Percentiles rank a stretch among this genome's conserved stretches.
Evolutionary conservation across 2,797 vertebrate genomes (phyloP).

Genomic region (Coilia nasus): DNA sequence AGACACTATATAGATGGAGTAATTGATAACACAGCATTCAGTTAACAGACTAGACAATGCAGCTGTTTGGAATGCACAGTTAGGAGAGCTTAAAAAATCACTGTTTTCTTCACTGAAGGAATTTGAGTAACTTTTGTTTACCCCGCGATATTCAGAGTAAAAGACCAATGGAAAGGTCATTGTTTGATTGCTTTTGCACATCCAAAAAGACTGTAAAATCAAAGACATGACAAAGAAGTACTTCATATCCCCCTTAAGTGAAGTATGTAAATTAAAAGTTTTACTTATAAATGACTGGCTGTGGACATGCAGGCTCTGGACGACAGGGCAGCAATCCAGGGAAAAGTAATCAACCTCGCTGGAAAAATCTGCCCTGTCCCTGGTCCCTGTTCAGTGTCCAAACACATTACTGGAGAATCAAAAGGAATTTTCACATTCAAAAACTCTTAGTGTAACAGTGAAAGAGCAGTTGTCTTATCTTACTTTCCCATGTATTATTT

Average conservation of each 20-base stretch:
- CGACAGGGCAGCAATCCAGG: slow-evolving; percentile 1
- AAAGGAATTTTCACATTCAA: background rate
- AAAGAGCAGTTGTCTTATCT: background rate
- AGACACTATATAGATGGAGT: no score
- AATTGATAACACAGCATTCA: no score
- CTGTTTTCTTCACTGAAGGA: background rate
- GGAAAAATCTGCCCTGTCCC: slow-evolving; percentile 10
- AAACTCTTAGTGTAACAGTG: background rate
- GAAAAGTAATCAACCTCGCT: background rate
- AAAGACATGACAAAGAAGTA: background rate
- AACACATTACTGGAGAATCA: background rate
- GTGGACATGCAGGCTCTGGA: background rate
- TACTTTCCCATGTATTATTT: background rate
- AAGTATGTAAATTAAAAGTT: background rate
- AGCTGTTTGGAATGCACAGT: no score
- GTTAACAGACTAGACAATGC: no score
- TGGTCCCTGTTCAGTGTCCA: slow-evolving; percentile 17
- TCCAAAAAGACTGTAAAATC: background rate
- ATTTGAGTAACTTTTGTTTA: background rate
- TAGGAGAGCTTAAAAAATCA: background rate
- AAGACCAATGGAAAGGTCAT: background rate
- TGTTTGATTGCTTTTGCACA: background rate
- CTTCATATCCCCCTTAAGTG: background rate
- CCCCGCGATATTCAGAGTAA: background rate
- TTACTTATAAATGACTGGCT: background rate